Conservation (phyloP, 2,888 invertebrate species). For the Melanostoma mellinum region DNA sequence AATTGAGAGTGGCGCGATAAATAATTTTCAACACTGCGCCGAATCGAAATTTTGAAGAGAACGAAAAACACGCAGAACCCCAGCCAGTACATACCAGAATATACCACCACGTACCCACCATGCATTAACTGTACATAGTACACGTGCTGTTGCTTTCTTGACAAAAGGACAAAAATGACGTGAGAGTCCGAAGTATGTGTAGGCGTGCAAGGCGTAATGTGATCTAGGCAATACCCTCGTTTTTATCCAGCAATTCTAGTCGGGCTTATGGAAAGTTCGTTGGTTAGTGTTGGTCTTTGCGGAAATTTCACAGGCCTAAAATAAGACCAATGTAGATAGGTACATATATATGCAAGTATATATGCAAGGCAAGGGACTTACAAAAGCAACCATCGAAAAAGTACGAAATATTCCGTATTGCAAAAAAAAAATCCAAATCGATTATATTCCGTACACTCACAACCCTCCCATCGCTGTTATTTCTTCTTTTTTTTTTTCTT, state of each 20-base stretch:
- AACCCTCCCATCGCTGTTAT: slow-evolving; percentile 12
- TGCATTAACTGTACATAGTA: slow-evolving; percentile 56
- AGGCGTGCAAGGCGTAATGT: slow-evolving; percentile 48
- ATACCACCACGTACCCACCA: slow-evolving; percentile 26
- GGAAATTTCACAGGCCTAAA: slow-evolving; percentile 56
- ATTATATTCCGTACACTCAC: slow-evolving; percentile 58
- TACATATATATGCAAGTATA: slow-evolving; percentile 20
- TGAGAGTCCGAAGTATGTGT: slow-evolving; percentile 33
- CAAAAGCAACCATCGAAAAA: slow-evolving; percentile 48
- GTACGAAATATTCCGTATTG: slow-evolving; percentile 47
- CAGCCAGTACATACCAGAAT: slow-evolving; percentile 4
- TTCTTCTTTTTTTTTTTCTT: slow-evolving; percentile 13
- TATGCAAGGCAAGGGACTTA: slow-evolving; percentile 32
- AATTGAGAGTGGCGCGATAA: slow-evolving; percentile 31
- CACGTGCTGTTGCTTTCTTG: slow-evolving; percentile 69
- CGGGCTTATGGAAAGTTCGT: slow-evolving; percentile 2
- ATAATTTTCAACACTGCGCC: slow-evolving; percentile 48
- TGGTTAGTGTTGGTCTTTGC: slow-evolving; percentile 48
- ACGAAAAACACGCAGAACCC: slow-evolving; percentile 34
- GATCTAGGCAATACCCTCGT: slow-evolving; percentile 21
- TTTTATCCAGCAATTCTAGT: slow-evolving; percentile 10
- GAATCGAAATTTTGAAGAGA: slow-evolving; percentile 53
- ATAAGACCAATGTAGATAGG: slow-evolving; percentile 12
- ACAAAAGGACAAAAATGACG: slow-evolving; percentile 59
- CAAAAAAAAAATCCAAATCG: slow-evolving; percentile 64